A percentile compares a stretch with the other conserved stretches of the same genome.
These are phyloP conservation scores for Himalopsyche anomala DNA, from an alignment of 2,888 invertebrate genomes.

Conservation along the genomic window DNA sequence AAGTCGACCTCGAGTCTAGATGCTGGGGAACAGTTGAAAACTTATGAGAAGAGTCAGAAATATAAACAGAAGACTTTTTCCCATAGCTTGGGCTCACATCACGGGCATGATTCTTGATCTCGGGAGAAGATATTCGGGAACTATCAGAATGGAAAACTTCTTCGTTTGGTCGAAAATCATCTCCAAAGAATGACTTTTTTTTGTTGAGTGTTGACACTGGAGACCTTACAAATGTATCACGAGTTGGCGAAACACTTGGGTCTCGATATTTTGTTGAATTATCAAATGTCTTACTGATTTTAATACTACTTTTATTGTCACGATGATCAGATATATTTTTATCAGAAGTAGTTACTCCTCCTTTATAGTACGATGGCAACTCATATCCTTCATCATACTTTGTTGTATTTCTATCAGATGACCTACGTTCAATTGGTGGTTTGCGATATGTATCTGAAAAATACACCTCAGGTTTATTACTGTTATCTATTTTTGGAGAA, in stretches of 20 bases:
- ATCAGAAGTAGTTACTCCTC: conserved; percentile 8
- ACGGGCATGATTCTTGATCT: background rate
- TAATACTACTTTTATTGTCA: conserved; percentile 2
- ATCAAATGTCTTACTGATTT: conserved; percentile 10
- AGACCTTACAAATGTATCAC: background rate
- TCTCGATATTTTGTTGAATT: conserved; percentile 13
- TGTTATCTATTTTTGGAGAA: conserved; percentile 19
- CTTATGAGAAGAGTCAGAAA: conserved; percentile 25
- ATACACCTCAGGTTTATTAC: conserved; percentile 48
- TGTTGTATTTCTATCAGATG: background rate
- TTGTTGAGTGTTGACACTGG: background rate
- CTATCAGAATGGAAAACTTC: conserved; percentile 35
- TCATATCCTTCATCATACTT: conserved; percentile 43
- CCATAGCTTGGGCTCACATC: background rate
- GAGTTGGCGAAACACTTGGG: background rate
- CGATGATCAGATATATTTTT: background rate
- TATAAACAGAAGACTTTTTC: conserved; percentile 41
- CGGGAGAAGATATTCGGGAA: conserved; percentile 38
- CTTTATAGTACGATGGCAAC: conserved; percentile 44
- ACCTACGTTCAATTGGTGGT: conserved; percentile 3
- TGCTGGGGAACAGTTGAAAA: conserved; percentile 14
- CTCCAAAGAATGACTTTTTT: conserved; percentile 30
- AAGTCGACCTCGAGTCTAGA: conserved; percentile 1
- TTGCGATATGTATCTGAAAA: conserved; percentile 45
- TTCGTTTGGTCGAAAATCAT: conserved; percentile 2